phyloP scores from a whole-genome alignment of 2,113 vertebrate species.

The Oxyruncus cristatus region DNA sequence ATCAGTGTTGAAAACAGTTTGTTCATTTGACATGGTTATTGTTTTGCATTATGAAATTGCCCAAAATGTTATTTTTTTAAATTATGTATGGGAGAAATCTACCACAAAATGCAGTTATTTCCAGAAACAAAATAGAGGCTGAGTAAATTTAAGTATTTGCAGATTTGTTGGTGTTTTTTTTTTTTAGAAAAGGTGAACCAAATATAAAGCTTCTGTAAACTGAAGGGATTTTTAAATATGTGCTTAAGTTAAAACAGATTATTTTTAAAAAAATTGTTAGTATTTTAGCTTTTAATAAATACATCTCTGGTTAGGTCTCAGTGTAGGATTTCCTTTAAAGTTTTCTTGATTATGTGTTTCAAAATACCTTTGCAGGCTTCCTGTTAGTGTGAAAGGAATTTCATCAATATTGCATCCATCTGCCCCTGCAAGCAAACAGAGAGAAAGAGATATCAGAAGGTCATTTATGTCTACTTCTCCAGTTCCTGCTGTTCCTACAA shows the following conservation, averaged over 20 bases:
- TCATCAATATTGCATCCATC: not conserved
- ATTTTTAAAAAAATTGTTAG: fast-evolving
- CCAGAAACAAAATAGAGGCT: not conserved
- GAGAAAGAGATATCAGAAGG: slow-evolving; percentile 10
- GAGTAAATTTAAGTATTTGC: not conserved
- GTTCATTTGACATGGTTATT: not conserved
- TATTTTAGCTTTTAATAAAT: not conserved
- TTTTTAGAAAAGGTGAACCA: not conserved
- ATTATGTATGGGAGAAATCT: not conserved
- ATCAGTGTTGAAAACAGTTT: not conserved
- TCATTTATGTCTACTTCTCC: not conserved
- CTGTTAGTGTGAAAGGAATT: slow-evolving; percentile 2
- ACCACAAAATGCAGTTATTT: not conserved
- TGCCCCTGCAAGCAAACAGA: not conserved
- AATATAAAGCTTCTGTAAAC: not conserved
- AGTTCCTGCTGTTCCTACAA: slow-evolving; percentile 82
- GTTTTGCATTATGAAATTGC: not conserved
- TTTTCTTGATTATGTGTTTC: not conserved
- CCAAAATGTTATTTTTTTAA: not conserved
- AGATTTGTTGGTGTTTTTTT: not conserved
- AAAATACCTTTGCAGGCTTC: slow-evolving; percentile 34
- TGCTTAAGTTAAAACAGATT: not conserved
- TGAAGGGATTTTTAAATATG: not conserved
- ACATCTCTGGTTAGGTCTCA: not conserved
- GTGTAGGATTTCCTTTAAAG: not conserved